Base-by-base conservation (phyloP, 2,888 invertebrate species). In the Plebejus anna region DNA sequence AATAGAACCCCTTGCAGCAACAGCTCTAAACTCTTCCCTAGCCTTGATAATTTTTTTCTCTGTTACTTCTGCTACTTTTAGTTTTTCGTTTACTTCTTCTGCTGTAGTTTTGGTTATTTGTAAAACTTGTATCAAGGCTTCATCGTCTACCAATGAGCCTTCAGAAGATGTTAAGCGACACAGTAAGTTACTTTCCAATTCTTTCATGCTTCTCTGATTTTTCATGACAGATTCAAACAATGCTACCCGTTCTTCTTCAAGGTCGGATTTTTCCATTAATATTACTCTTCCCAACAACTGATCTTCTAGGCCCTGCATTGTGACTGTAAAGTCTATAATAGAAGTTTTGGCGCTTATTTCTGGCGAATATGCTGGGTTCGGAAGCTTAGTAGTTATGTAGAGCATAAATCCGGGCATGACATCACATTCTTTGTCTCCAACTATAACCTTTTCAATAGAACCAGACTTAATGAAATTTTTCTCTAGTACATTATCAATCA, bases 381-480 rank as follows among this genome's bases (percentile, higher is more conserved):
- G 98, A 76, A 99, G 90, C 89, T 99, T 99, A 0, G 99, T 99
- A 1, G 99, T 99, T 75, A 99, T 97, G 85, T 99, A 99, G 4
- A 99, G 93, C 96, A 97, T 97, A 86, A 99, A 99, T 0, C 98
- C 98, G 28, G 97, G 97, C 96, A 98, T 97, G 0, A 99, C 98
- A 85, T 99, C 99, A 85, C 98, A 98, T 90, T 99, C 99, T 85
- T 99, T 99, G 87, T 99, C 99, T 0, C 98, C 98, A 0, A 98
- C 97, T 66, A 98, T 95, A 0, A 98, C 98, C 91, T 99, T 99
- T 85, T 98, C 98, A 80, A 98, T 98, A 11, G 98, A 97, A 75
- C 99, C 99, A 7, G 98, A 98, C 91, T 99, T 99, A 76, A 99
- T 98, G 86, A 99, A 99, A 90, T 99, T 99, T 88, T 98, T 99